phyloP scores from a whole-genome alignment of 2,113 vertebrate genomes.

The Potamarius usumacintae region DNA sequence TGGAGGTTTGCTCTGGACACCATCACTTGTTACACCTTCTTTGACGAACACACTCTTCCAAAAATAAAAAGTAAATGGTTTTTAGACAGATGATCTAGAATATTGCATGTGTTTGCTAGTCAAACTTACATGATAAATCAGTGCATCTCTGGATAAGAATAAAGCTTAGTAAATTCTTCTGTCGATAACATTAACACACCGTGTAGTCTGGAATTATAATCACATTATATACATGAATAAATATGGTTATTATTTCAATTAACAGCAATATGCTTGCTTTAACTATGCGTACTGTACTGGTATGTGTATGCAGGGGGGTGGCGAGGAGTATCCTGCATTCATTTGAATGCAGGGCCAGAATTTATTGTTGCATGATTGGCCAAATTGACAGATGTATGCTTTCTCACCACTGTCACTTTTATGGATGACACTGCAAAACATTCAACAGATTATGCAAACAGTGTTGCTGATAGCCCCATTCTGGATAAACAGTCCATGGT shows the following conservation, averaged over 20 bases:
- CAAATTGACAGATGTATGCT: neutral
- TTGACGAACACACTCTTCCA: conserved; percentile 18
- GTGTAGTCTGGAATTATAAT: neutral
- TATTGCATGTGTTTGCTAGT: neutral
- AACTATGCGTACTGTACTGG: neutral
- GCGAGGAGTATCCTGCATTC: neutral
- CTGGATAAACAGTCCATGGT: neutral
- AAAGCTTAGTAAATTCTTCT: neutral
- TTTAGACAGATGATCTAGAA: conserved; percentile 16
- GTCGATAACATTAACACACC: neutral
- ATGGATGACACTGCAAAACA: neutral
- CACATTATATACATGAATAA: neutral
- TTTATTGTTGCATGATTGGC: neutral
- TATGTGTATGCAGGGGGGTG: neutral
- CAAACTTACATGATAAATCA: neutral
- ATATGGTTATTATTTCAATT: neutral
- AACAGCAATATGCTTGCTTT: neutral
- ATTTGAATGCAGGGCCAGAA: neutral
- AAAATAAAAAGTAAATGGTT: neutral
- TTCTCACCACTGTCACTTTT: neutral
- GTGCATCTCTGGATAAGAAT: neutral
- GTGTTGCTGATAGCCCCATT: neutral
- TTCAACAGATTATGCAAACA: neutral
- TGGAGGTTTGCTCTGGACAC: conserved; percentile 37
- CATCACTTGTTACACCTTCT: conserved; percentile 14